Conservation (phyloP, 2,113 vertebrate genomes). For the Erythrocercus mccallii region DNA sequence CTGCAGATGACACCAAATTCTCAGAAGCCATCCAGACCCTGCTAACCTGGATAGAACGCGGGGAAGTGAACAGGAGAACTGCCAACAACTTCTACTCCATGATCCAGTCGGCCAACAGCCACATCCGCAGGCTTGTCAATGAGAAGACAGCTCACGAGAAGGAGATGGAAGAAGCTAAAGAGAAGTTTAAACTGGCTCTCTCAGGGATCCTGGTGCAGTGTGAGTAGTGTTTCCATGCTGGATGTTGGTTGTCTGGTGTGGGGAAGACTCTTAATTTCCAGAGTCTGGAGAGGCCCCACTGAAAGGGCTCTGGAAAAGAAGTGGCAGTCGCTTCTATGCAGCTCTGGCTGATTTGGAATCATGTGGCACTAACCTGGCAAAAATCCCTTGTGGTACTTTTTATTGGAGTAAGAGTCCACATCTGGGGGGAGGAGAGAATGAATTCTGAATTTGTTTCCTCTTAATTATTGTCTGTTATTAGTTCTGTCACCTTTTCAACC, state of each 20-base stretch:
- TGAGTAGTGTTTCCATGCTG: conserved; percentile 66
- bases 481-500: conserved; percentile 27
- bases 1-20: conserved; percentile 89
- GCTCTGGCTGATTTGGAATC: neutral
- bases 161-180: conserved; percentile 96
- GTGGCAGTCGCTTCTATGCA: neutral
- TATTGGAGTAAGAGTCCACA: neutral
- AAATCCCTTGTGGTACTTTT: neutral
- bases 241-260: neutral
- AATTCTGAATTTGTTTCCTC: neutral
- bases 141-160: conserved; percentile 92
- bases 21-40: conserved; percentile 88
- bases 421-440: neutral
- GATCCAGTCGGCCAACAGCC: conserved; percentile 96
- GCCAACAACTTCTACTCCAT: conserved; percentile 98
- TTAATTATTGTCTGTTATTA: neutral
- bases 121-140: conserved; percentile 85
- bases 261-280: neutral
- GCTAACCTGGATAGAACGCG: conserved; percentile 92
- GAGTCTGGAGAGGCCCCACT: neutral
- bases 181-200: conserved; percentile 92
- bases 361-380: neutral
- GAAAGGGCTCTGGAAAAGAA: neutral
- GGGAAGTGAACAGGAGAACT: conserved; percentile 92
- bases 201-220: conserved; percentile 90